These are phyloP conservation scores for Drosophila sordidula DNA, from an alignment of 2,888 invertebrate genomes.

Conservation along the genomic window DNA sequence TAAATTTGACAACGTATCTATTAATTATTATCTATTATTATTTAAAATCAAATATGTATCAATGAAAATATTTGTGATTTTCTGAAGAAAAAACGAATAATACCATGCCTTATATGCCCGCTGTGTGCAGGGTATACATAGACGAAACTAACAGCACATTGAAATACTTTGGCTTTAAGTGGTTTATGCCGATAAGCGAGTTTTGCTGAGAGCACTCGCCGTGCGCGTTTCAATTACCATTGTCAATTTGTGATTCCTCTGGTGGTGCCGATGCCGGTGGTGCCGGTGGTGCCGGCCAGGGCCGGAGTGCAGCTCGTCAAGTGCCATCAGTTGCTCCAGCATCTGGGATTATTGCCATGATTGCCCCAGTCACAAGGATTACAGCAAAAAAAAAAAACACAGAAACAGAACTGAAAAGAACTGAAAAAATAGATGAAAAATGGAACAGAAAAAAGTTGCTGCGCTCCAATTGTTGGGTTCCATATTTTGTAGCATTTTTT, in stretches of 20 bases:
- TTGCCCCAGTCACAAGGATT: constrained; percentile 64
- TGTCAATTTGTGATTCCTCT: constrained; percentile 55
- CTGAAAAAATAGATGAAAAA: constrained; percentile 3
- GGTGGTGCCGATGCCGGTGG: constrained; percentile 1
- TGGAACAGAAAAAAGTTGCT: constrained; percentile 4
- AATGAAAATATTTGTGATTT: no score
- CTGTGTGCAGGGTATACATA: constrained; percentile 13
- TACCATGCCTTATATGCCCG: background rate
- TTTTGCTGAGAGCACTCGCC: constrained; percentile 57
- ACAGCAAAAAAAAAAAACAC: constrained; percentile 9
- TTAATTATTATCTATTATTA: no score
- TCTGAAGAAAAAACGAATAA: no score
- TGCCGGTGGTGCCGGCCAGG: constrained; percentile 4
- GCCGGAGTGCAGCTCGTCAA: constrained; percentile 37
- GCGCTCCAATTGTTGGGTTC: constrained; percentile 15
- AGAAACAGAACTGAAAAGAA: background rate
- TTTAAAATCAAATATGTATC: no score
- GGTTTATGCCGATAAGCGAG: constrained; percentile 76
- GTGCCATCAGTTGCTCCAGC: constrained; percentile 44
- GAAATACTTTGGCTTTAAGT: constrained; percentile 65
- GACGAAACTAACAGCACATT: constrained; percentile 51
- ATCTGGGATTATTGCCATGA: constrained; percentile 63
- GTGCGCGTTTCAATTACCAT: constrained; percentile 69
- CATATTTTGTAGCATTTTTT: constrained; percentile 24
- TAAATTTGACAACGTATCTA: no score